Conservation (phyloP, 2,888 invertebrate genomes). For the Ochropacha duplaris region DNA sequence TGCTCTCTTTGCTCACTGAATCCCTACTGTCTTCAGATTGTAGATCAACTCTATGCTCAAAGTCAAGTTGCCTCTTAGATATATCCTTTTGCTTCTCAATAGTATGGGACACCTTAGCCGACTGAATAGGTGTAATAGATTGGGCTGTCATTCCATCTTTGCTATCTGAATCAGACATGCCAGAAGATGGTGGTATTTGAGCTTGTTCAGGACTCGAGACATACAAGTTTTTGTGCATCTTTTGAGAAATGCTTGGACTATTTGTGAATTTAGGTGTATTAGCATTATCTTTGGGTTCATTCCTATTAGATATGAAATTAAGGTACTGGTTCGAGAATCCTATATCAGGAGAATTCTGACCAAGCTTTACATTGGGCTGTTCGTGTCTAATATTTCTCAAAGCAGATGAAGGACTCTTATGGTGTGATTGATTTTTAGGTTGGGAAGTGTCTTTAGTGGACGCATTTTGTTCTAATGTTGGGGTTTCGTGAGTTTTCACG, state of each 20-base stretch:
- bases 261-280: conserved; percentile 80
- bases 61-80: conserved; percentile 77
- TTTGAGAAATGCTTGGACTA: conserved; percentile 77
- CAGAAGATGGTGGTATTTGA: conserved; percentile 77
- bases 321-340: conserved; percentile 78
- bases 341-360: conserved; percentile 70
- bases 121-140: conserved; percentile 69
- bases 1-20: conserved; percentile 74
- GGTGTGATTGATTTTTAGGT: conserved; percentile 48
- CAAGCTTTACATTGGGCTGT: conserved; percentile 65
- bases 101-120: conserved; percentile 65
- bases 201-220: conserved; percentile 79
- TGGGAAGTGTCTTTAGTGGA: conserved; percentile 44
- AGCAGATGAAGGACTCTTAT: conserved; percentile 68
- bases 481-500: conserved; percentile 39
- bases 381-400: conserved; percentile 75
- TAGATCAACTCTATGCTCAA: conserved; percentile 71
- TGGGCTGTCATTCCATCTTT: conserved; percentile 77
- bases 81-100: conserved; percentile 74
- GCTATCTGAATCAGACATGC: conserved; percentile 76
- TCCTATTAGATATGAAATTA: conserved; percentile 76
- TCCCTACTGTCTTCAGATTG: conserved; percentile 80
- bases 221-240: conserved; percentile 80
- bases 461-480: conserved; percentile 43
- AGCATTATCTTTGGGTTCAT: conserved; percentile 80